A percentile compares a stretch with the other conserved stretches of the same genome.
phyloP scores from a whole-genome alignment of 2,113 vertebrate species.

The Xyliphius kryptos region DNA sequence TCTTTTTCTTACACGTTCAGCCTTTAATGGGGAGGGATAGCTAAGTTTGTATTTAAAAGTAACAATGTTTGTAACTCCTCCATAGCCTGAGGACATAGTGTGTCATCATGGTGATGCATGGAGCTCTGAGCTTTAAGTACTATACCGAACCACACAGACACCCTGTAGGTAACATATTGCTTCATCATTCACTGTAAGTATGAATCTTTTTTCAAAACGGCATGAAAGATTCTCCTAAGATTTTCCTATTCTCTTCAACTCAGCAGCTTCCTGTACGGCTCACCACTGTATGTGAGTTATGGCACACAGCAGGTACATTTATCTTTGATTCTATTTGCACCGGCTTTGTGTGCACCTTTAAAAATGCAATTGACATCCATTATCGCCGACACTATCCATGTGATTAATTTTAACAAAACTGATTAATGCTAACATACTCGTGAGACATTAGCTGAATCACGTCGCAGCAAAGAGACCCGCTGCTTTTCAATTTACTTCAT shows the following conservation, averaged over 20 bases:
- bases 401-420: too few species aligned
- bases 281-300: constrained; percentile 7
- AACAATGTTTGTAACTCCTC: background rate
- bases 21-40: background rate
- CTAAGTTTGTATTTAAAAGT: background rate
- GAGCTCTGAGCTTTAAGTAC: background rate
- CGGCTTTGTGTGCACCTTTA: too few species aligned
- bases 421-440: too few species aligned
- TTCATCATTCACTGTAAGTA: background rate
- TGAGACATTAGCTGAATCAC: too few species aligned
- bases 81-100: background rate
- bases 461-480: too few species aligned
- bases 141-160: background rate
- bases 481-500: too few species aligned
- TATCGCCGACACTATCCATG: too few species aligned
- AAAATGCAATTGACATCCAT: too few species aligned
- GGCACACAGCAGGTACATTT: background rate
- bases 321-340: constrained; percentile 2
- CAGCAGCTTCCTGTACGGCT: background rate
- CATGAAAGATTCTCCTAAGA: background rate
- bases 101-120: background rate
- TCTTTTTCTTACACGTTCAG: background rate
- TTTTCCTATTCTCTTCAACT: constrained; percentile 18
- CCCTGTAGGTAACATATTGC: constrained; percentile 9
- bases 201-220: background rate